Conservation (phyloP, 2,113 vertebrate species). For the Catagonus wagneri region DNA sequence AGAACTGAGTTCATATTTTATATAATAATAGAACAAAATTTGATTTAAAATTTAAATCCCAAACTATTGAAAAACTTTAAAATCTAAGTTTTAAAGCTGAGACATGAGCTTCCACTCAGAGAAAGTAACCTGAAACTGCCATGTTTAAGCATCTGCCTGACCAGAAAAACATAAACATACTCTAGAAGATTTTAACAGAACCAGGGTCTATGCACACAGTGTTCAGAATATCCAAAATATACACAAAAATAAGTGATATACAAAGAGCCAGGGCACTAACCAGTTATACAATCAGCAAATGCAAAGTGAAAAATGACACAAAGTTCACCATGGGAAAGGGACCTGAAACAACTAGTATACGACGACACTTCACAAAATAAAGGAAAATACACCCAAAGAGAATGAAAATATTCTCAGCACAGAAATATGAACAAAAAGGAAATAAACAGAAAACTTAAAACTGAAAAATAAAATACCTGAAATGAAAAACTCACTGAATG, state of each 20-base stretch:
- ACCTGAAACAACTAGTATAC: accelerated
- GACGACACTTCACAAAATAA: neutral
- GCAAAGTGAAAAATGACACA: neutral
- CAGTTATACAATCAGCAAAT: accelerated
- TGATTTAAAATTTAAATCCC: neutral
- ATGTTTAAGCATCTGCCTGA: too few species aligned
- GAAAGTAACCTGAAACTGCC: neutral
- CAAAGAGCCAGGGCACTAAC: neutral
- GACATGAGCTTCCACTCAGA: neutral
- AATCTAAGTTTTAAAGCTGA: neutral
- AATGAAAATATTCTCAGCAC: neutral
- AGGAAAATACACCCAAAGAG: neutral
- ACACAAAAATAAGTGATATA: neutral
- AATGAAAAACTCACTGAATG: neutral
- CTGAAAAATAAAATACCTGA: neutral
- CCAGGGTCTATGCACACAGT: neutral
- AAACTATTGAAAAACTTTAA: neutral
- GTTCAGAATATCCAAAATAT: too few species aligned
- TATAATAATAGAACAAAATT: neutral
- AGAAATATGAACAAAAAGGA: neutral
- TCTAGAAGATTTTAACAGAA: neutral
- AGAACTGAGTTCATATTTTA: neutral
- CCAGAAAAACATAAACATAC: neutral
- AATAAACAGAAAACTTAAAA: neutral
- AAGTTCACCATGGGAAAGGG: too few species aligned